A percentile compares a stretch with the other conserved stretches of the same genome.
Evolutionary conservation across 1,140 invertebrate species (phyloP).

Genomic region (Diprion similis): DNA sequence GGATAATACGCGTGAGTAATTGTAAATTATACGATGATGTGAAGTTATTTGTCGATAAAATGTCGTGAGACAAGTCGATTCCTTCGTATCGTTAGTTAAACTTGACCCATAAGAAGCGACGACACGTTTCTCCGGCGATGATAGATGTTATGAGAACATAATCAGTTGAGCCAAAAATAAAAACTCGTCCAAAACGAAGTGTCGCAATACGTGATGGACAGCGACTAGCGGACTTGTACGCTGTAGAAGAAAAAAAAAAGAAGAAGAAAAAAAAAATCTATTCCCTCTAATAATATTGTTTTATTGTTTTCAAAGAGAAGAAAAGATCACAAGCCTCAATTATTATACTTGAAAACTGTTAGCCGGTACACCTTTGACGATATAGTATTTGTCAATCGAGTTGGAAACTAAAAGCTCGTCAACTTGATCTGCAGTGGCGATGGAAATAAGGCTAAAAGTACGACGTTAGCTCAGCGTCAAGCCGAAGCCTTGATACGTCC

Average conservation of each 20-base stretch:
- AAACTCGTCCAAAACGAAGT: not conserved
- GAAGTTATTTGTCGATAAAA: not conserved
- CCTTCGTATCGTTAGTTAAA: not conserved
- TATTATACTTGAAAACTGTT: too few species aligned
- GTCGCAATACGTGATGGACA: not conserved
- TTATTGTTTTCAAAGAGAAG: too few species aligned
- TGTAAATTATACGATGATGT: conserved; percentile 3
- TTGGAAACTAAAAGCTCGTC: not conserved
- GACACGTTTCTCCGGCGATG: not conserved
- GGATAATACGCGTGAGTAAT: not conserved
- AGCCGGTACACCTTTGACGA: too few species aligned
- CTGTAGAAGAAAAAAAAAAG: too few species aligned
- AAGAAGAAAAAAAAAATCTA: too few species aligned
- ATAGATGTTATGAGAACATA: not conserved
- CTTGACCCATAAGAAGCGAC: not conserved
- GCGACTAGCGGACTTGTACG: too few species aligned
- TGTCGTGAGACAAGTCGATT: not conserved
- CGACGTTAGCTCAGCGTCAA: not conserved
- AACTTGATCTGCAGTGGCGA: not conserved
- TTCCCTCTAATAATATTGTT: too few species aligned
- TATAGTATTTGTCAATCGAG: too few species aligned
- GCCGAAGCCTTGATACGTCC: not conserved
- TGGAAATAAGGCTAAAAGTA: conserved; percentile 1
- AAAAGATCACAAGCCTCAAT: too few species aligned
- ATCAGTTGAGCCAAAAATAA: conserved; percentile 13